These are phyloP conservation scores for Yoshiicerus persimilis DNA, from an alignment of 1,140 invertebrate species.

Conservation along the genomic window DNA sequence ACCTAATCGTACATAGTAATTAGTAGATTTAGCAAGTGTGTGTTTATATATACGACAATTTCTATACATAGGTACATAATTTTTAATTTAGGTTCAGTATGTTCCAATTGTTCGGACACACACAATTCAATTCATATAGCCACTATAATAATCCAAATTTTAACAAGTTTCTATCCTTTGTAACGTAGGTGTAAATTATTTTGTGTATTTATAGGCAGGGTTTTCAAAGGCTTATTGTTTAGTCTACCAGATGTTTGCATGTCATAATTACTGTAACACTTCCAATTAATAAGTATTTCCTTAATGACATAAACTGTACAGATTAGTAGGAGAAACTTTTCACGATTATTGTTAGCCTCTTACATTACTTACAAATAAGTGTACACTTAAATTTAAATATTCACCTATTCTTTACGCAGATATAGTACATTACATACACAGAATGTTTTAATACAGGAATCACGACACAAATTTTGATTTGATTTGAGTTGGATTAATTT, in stretches of 20 bases:
- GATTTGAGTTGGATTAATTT: not conserved
- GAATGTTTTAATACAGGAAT: not conserved
- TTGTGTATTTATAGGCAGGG: not conserved
- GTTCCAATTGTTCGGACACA: not conserved
- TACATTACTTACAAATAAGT: not conserved
- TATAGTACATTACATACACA: not conserved
- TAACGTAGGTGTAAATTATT: not conserved
- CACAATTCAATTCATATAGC: not conserved
- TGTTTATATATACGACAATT: not conserved
- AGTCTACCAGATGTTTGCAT: not conserved
- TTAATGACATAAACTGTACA: not conserved
- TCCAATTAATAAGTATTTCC: not conserved
- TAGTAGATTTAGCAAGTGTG: not conserved
- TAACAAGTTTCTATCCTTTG: not conserved
- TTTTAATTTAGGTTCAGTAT: not conserved
- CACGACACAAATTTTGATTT: not conserved
- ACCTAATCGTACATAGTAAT: not conserved
- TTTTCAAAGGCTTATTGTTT: slow-evolving; percentile 9
- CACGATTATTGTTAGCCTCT: not conserved
- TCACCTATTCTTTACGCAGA: too few species aligned
- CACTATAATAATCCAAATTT: not conserved
- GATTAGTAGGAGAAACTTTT: not conserved
- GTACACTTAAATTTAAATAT: not conserved
- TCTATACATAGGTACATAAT: not conserved
- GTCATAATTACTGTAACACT: not conserved